Base-by-base conservation (phyloP, 2,888 invertebrate species). In the Arrhopalites spinosus region DNA sequence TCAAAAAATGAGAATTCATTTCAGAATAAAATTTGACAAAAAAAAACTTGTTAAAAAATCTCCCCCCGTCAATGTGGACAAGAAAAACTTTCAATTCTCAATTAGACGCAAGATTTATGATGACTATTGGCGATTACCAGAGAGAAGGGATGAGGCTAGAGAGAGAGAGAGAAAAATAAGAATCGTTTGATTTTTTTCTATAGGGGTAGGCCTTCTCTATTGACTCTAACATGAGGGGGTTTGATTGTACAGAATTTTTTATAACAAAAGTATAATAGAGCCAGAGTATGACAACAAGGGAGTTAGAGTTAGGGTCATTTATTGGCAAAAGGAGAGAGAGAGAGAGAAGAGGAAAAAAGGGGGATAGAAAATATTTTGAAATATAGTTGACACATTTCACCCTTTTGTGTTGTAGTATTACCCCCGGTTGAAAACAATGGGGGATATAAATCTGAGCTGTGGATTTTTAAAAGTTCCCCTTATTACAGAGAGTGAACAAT, bases 391-490 rank as follows among this genome's bases (percentile, higher is more conserved):
- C 70, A 70, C 20, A 72, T 72, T 63, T 72, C 36, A 72, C 71
- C 71, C 71, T 59, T 72, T 72, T 72, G 71, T 59, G 56, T 30
- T 30, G 70, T 23, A 7, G 36, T 64, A 3, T 36, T n/a, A 13
- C 36, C 23, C 69, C 53, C 56, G n/a, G 27, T 30, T 47, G 50
- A 25, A 73, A 73, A 73, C 66, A 61, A 61, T 56, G 30, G 74
- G n/a, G 74, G 74, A 61, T 69, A 73, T 64, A 74, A 67, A 74
- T 66, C 74, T 56, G 74, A 59, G 43, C 23, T 72, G 61, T 72
- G 71, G 71, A 74, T 74, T 79, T 79, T 81, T 79, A 36, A 36
- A 36, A 81, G 79, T 81, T 79, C 81, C 79, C 81, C 78, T 78
- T 81, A 79, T 81, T 79, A 81, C 77, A 72, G 71, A n/a, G n/a